Conservation (phyloP, 2,797 vertebrate genomes). For the Tokudaia muenninki region DNA sequence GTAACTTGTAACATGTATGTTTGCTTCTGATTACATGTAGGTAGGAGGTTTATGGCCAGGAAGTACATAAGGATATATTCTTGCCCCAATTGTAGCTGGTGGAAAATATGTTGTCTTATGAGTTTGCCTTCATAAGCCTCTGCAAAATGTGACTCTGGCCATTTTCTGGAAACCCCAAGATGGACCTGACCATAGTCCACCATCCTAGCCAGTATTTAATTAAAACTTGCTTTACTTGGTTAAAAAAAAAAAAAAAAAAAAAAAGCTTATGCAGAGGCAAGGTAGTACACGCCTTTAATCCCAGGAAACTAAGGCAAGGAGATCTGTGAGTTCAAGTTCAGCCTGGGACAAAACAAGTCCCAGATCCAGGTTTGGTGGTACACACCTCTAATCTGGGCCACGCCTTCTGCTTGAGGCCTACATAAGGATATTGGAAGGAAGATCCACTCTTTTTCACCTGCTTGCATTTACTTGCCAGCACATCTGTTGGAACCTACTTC, state of each 20-base stretch:
- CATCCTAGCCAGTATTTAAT: background rate
- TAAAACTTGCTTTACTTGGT: background rate
- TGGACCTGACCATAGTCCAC: background rate
- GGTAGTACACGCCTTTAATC: background rate
- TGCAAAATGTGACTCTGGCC: background rate
- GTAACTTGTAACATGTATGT: background rate
- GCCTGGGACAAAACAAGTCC: background rate
- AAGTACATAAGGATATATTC: background rate
- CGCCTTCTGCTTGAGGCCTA: background rate
- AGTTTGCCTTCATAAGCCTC: background rate
- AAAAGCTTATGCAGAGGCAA: background rate
- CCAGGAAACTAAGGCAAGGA: background rate
- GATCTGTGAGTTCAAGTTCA: background rate
- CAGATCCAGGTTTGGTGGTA: background rate
- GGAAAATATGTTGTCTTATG: background rate
- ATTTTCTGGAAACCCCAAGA: background rate
- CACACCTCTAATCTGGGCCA: background rate
- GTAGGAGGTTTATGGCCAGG: background rate
- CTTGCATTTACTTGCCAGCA: background rate
- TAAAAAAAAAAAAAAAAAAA: no score
- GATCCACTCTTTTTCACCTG: background rate
- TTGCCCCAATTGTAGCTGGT: background rate
- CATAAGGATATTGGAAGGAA: background rate
- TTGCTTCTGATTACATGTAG: background rate
- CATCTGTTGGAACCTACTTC: background rate